phyloP scores from a whole-genome alignment of 2,888 invertebrate species.

The Andrena chrysosceles region DNA sequence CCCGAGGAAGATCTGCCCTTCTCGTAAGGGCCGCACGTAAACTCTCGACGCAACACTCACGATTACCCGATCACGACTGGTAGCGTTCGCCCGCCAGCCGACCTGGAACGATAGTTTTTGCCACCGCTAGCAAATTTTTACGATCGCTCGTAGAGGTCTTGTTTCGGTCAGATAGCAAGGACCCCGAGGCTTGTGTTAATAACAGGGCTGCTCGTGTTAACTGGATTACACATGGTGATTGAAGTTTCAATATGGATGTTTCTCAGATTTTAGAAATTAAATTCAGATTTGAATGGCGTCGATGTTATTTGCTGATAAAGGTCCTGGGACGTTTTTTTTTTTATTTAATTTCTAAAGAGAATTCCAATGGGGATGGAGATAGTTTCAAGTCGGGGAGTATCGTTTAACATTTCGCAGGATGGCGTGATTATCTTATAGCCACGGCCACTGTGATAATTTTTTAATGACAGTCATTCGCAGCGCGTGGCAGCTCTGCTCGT shows the following conservation, averaged over 20 bases:
- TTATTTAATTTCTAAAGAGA: neutral
- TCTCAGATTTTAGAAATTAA: no score
- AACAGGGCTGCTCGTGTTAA: neutral
- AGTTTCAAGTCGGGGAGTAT: neutral
- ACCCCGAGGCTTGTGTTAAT: neutral
- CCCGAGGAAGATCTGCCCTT: conserved; percentile 83
- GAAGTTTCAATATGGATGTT: no score
- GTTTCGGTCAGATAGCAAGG: neutral
- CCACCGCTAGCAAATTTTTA: neutral
- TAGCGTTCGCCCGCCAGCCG: neutral
- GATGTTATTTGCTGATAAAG: no score
- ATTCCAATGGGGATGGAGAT: neutral
- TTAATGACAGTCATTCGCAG: conserved; percentile 34
- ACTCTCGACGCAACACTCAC: conserved; percentile 32
- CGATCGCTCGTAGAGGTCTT: neutral
- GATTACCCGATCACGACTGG: conserved; percentile 10
- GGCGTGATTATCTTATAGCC: conserved; percentile 52
- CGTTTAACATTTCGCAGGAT: neutral
- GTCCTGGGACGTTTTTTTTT: no score
- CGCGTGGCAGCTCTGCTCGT: conserved; percentile 36
- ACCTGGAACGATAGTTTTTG: conserved; percentile 45
- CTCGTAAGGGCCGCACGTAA: conserved; percentile 76
- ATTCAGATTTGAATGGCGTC: no score
- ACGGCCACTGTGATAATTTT: conserved; percentile 51
- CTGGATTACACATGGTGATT: no score